Percentiles rank a stretch among this genome's conserved stretches.
Conservation (phyloP, 2,113 vertebrate genomes). For the Mola mola region DNA sequence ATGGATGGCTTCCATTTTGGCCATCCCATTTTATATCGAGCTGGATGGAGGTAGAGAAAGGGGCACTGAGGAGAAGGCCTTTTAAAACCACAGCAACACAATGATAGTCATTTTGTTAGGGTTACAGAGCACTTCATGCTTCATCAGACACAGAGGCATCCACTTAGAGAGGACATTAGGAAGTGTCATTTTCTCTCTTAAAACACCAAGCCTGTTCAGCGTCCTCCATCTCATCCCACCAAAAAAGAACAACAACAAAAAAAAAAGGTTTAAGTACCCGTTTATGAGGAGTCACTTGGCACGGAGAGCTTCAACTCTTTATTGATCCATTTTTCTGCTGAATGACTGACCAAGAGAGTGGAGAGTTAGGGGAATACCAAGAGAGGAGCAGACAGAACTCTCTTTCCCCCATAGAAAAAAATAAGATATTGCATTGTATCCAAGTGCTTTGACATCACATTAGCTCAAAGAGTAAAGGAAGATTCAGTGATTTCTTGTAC, state of each 20-base stretch:
- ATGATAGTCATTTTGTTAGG: conserved; percentile 76
- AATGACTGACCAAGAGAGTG: conserved; percentile 78
- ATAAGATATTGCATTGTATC: conserved; percentile 75
- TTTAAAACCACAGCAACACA: conserved; percentile 74
- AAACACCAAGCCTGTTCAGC: conserved; percentile 60
- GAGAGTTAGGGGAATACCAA: conserved; percentile 68
- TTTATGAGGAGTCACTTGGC: conserved; percentile 81
- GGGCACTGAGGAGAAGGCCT: conserved; percentile 60
- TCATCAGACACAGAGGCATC: conserved; percentile 77
- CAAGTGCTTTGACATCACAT: conserved; percentile 77
- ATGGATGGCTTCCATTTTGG: conserved; percentile 56
- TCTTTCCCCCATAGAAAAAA: conserved; percentile 52
- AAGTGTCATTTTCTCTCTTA: conserved; percentile 77
- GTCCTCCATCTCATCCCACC: conserved; percentile 64
- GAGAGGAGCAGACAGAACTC: conserved; percentile 64
- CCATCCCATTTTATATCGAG: conserved; percentile 55
- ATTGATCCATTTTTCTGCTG: conserved; percentile 82
- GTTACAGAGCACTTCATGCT: conserved; percentile 80
- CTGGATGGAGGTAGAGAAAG: conserved; percentile 62
- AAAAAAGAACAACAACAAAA: conserved; percentile 19
- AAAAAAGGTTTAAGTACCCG: conserved; percentile 78
- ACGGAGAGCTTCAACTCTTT: conserved; percentile 83
- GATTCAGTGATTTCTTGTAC: conserved; percentile 67
- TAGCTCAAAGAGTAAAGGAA: conserved; percentile 56
- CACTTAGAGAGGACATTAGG: conserved; percentile 78